Conservation (phyloP, 2,888 invertebrate species). For the Agrochola macilenta region DNA sequence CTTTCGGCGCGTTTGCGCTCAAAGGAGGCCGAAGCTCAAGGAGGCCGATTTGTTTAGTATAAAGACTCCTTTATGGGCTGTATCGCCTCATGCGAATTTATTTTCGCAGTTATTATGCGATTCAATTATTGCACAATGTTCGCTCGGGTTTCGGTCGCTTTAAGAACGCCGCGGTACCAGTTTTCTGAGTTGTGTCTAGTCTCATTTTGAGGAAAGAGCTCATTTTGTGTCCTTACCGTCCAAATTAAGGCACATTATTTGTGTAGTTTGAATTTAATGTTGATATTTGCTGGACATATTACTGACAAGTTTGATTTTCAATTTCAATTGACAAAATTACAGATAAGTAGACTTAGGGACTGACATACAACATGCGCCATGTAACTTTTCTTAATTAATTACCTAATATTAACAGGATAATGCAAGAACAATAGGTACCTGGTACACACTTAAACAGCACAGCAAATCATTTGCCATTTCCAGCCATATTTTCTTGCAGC, state of each 20-base stretch:
- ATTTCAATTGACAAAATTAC: constrained; percentile 9
- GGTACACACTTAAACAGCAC: not conserved
- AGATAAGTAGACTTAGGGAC: too few species aligned
- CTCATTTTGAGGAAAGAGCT: constrained; percentile 27
- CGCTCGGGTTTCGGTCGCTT: constrained; percentile 80
- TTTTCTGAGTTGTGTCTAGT: constrained; percentile 64
- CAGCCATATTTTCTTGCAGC: too few species aligned
- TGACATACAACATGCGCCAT: not conserved
- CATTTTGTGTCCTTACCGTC: constrained; percentile 19
- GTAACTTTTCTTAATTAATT: too few species aligned
- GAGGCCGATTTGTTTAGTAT: constrained; percentile 90
- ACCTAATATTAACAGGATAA: not conserved
- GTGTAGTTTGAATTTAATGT: constrained; percentile 15
- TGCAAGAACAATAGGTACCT: not conserved
- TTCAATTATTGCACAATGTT: constrained; percentile 88
- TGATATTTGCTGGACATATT: not conserved
- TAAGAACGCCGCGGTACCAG: constrained; percentile 63
- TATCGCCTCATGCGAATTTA: constrained; percentile 86
- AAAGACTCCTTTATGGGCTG: constrained; percentile 87
- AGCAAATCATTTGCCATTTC: not conserved
- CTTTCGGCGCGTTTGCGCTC: constrained; percentile 83
- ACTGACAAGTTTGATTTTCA: constrained; percentile 1
- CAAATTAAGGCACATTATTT: constrained; percentile 6
- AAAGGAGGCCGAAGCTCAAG: constrained; percentile 87
- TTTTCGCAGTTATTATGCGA: constrained; percentile 87